Percentiles rank a stretch among this genome's conserved stretches.
These are phyloP conservation scores for Cydia splendana DNA, from an alignment of 1,140 invertebrate species.

Conservation along the genomic window DNA sequence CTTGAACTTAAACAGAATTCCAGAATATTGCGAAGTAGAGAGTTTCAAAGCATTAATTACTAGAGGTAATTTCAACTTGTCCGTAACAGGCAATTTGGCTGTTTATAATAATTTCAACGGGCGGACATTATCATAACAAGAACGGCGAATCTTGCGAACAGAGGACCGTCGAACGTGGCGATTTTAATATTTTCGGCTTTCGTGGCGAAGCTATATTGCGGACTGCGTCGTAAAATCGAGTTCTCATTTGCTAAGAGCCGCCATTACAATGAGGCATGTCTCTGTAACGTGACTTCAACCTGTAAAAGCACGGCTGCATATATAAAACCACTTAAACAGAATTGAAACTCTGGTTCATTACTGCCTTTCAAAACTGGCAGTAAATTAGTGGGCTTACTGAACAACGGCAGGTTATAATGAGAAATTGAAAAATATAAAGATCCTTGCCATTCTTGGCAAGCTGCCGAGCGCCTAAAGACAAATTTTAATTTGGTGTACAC, in stretches of 20 bases:
- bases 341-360: not conserved
- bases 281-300: slow-evolving; percentile 43
- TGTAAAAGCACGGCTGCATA: slow-evolving; percentile 35
- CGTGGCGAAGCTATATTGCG: slow-evolving; percentile 54
- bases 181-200: slow-evolving; percentile 58
- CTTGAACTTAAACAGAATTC: not conserved
- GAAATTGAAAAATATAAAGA: slow-evolving; percentile 31
- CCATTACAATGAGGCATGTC: slow-evolving; percentile 54
- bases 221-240: slow-evolving; percentile 65
- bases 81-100: not conserved
- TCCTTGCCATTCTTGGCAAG: slow-evolving; percentile 24
- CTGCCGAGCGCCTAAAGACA: slow-evolving; percentile 4
- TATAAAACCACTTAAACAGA: not conserved
- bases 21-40: not conserved
- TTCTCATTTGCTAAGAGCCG: slow-evolving; percentile 69
- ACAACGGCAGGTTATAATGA: slow-evolving; percentile 23
- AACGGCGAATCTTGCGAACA: slow-evolving; percentile 11
- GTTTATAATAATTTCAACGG: not conserved
- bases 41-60: not conserved
- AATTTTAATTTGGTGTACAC: slow-evolving; percentile 22
- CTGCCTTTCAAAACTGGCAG: not conserved
- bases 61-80: not conserved
- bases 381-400: not conserved
- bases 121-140: not conserved
- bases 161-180: not conserved